Conservation (phyloP, 2,113 vertebrate species). For the Bufo bufo region DNA sequence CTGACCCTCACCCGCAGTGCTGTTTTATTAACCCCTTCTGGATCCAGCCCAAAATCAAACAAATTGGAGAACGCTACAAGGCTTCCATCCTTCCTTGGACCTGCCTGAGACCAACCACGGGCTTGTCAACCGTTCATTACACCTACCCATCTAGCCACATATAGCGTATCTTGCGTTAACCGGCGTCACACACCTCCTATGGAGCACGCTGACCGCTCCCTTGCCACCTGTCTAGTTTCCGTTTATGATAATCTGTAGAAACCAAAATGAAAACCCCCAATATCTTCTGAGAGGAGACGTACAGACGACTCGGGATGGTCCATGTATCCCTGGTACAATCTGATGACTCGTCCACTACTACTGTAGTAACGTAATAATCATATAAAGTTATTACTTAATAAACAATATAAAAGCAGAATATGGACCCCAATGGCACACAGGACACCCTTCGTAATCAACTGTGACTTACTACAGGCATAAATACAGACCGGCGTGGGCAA, state of each 20-base stretch:
- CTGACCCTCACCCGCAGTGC: slow-evolving; percentile 29
- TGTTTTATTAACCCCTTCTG: slow-evolving; percentile 7
- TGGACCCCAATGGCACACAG: neutral
- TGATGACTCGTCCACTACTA: neutral
- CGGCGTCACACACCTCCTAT: neutral
- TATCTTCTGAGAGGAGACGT: neutral
- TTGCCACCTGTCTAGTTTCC: slow-evolving; percentile 16
- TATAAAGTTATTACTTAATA: too few species aligned
- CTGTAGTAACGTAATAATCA: neutral
- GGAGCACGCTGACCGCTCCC: slow-evolving; percentile 3
- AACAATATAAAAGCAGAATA: neutral
- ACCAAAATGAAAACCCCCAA: neutral
- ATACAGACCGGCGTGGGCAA: too few species aligned
- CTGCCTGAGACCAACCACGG: neutral
- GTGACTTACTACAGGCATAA: too few species aligned
- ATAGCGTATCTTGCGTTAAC: neutral
- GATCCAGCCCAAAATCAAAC: neutral
- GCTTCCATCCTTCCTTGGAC: neutral
- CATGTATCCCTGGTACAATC: too few species aligned
- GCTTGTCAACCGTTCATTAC: neutral
- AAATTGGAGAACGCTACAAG: neutral
- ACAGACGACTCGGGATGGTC: neutral
- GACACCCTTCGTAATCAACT: too few species aligned
- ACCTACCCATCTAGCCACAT: slow-evolving; percentile 18
- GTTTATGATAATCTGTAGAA: neutral